Evolutionary conservation across 2,888 invertebrate species (phyloP), one percentile per base, ranked within the genome.

Genomic region (Andrena flavipes): DNA sequence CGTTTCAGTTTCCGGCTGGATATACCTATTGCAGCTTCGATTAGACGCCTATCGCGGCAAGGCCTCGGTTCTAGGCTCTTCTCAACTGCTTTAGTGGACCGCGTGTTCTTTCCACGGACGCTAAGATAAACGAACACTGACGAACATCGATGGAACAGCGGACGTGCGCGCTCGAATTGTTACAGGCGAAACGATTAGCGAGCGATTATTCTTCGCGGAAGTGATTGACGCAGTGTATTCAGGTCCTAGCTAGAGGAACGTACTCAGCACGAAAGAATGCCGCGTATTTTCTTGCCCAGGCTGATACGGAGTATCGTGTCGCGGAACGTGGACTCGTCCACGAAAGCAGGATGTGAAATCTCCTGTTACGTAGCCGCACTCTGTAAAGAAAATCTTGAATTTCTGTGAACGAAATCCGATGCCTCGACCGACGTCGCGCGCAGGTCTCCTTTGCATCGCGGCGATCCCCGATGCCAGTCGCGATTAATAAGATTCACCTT

Each of bases 311-410:
- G 78, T 85, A 82, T 71, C 76, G 77, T 51, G 71, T 56, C 73
- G 42, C 62, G 73, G 49, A 51, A 67, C 71, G 78, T 13, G 62
- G 74, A 69, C 69, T 16, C 65, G 69, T 78, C 84, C 81, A 70
- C 86, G 85, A 84, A 81, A 83, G 86, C 89, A 91, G 92, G 91
- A 92, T 92, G 90, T 87, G 84, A 88, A 84, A 85, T 90, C 88
- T 92, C 90, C 80, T 83, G 88, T 91, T 92, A 91, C 91, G 77
- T 69, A 63, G 79, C 82, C 71, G 69, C 82, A 48, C 76, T 56
- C 64, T 82, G 88, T 81, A 84, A 88, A 89, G 88, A 87, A 84
- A 88, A 84, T 90, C 90, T 90, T 82, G 82, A 81, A 84, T 90
- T 89, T 89, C 89, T 85, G 79, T 74, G 48, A 74, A 77, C 84